phyloP scores from a whole-genome alignment of 2,797 vertebrate genomes.

The Microchirus variegatus region DNA sequence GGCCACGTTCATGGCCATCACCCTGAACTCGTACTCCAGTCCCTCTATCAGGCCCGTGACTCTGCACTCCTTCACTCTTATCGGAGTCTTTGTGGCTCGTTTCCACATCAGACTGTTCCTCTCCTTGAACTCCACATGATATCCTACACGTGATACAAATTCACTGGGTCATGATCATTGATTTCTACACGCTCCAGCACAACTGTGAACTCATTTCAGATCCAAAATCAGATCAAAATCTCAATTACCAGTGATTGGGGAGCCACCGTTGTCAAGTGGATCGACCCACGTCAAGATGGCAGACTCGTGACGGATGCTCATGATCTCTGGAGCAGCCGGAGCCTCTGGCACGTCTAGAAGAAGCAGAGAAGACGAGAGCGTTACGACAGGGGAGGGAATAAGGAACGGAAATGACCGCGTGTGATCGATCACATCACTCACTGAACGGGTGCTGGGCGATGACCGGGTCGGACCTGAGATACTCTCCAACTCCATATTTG shows the following conservation, averaged over 20 bases:
- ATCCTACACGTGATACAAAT: conserved; percentile 80
- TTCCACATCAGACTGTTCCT: conserved; percentile 99
- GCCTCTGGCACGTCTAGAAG: conserved; percentile 93
- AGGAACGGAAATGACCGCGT: not conserved
- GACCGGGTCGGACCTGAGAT: conserved; percentile 92
- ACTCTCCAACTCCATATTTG: conserved; percentile 96
- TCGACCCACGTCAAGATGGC: conserved; percentile 93
- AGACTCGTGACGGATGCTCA: conserved; percentile 91
- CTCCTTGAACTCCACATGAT: conserved; percentile 96
- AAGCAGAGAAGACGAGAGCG: not conserved
- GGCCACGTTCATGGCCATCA: conserved; percentile 96
- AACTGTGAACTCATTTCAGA: not conserved
- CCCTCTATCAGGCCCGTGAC: conserved; percentile 95
- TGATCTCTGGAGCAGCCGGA: conserved; percentile 91
- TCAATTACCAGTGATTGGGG: conserved; percentile 92
- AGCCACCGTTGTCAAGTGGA: conserved; percentile 93
- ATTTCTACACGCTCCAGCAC: not conserved
- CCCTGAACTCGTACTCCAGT: conserved; percentile 98
- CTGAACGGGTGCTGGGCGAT: conserved; percentile 97
- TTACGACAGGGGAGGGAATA: not conserved
- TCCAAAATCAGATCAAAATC: not conserved
- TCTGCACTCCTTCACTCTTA: conserved; percentile 96
- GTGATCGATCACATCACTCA: conserved; percentile 73
- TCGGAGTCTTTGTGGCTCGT: conserved; percentile 90
- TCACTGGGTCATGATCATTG: not conserved